phyloP scores from a whole-genome alignment of 2,888 invertebrate species.

The Nomada lathburiana region DNA sequence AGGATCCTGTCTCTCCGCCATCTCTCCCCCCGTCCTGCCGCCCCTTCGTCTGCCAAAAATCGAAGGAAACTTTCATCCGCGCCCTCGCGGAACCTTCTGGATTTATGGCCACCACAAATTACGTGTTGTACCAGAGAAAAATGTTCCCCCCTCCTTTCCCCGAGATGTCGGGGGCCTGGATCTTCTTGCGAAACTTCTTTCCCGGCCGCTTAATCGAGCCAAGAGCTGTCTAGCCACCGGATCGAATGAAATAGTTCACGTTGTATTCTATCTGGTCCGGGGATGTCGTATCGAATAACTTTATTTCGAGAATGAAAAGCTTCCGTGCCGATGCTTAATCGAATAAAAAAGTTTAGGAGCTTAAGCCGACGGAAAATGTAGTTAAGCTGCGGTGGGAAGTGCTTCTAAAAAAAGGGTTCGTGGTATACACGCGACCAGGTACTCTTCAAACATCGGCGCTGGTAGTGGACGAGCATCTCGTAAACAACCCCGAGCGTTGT shows the following conservation, averaged over 20 bases:
- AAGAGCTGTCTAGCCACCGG: neutral
- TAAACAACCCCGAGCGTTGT: conserved; percentile 40
- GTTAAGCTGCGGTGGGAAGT: conserved; percentile 3
- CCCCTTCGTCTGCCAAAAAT: conserved; percentile 62
- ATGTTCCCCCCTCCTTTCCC: conserved; percentile 2
- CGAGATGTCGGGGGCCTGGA: neutral
- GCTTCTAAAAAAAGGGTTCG: conserved; percentile 18
- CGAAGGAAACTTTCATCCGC: conserved; percentile 71
- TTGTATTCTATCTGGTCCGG: too few species aligned
- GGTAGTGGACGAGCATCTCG: conserved; percentile 22
- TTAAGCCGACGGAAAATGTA: neutral
- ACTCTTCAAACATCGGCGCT: conserved; percentile 25
- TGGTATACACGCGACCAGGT: conserved; percentile 8
- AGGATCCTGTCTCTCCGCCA: conserved; percentile 36
- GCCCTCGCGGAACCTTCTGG: conserved; percentile 39
- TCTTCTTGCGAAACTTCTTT: conserved; percentile 29
- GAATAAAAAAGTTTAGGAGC: neutral
- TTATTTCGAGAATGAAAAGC: too few species aligned
- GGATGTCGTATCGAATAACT: too few species aligned
- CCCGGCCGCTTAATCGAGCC: conserved; percentile 1
- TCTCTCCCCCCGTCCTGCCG: conserved; percentile 6
- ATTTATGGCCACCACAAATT: conserved; percentile 68
- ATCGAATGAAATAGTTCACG: neutral
- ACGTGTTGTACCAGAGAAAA: conserved; percentile 48
- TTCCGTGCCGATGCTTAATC: too few species aligned